phyloP scores from a whole-genome alignment of 2,888 invertebrate genomes.

The Neuroscelio doddi region DNA sequence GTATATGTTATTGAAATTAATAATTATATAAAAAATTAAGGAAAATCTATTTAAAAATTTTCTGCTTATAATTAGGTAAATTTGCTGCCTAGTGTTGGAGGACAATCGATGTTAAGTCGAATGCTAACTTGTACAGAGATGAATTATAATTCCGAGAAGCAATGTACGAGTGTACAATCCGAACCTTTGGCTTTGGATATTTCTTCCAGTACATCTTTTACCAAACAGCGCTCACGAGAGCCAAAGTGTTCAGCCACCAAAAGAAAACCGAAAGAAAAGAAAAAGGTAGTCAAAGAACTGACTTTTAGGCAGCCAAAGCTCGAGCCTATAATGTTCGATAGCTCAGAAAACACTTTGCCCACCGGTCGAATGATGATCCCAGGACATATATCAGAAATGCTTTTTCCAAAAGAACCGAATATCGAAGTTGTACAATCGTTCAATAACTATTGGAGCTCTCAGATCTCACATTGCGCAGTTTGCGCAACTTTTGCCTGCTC shows the following conservation, averaged over 20 bases:
- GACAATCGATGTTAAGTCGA: no score
- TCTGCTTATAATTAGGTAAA: no score
- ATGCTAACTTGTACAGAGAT: no score
- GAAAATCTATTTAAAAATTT: no score
- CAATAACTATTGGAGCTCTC: slow-evolving; percentile 73
- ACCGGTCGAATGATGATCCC: slow-evolving; percentile 52
- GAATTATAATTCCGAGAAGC: no score
- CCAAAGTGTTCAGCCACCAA: slow-evolving; percentile 24
- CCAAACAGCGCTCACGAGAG: slow-evolving; percentile 20
- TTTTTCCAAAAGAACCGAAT: slow-evolving; percentile 69
- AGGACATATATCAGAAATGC: slow-evolving; percentile 68
- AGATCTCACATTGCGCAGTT: slow-evolving; percentile 76
- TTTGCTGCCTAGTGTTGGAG: no score
- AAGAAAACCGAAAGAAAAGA: slow-evolving; percentile 53
- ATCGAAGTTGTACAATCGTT: slow-evolving; percentile 72
- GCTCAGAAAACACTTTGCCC: slow-evolving; percentile 1
- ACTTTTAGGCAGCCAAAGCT: slow-evolving; percentile 23
- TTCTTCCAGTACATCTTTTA: background rate
- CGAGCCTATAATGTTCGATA: slow-evolving; percentile 12
- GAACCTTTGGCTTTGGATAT: background rate
- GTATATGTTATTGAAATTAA: no score
- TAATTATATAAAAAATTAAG: no score
- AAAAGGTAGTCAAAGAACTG: slow-evolving; percentile 23
- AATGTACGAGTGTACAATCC: no score
- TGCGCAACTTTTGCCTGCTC: slow-evolving; percentile 74